These are phyloP conservation scores for Misgurnus anguillicaudatus DNA, from an alignment of 2,113 vertebrate species.

Conservation along the genomic window DNA sequence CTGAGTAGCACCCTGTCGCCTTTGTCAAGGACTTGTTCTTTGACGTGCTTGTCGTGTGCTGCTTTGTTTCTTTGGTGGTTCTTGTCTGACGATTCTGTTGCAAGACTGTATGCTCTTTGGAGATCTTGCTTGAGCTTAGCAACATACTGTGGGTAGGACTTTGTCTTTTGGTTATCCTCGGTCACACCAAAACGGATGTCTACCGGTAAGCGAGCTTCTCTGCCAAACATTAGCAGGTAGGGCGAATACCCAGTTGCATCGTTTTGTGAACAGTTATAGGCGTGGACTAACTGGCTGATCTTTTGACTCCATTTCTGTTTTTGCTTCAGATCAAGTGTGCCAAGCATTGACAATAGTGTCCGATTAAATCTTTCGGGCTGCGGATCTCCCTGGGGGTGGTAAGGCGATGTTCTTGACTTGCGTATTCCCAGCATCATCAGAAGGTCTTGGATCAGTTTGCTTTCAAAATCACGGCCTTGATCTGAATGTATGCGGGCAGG, in stretches of 20 bases:
- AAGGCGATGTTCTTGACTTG: neutral
- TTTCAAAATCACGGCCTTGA: neutral
- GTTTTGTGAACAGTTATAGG: neutral
- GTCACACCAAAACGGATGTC: conserved; percentile 27
- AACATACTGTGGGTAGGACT: conserved; percentile 25
- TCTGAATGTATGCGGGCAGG: neutral
- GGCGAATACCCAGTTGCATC: neutral
- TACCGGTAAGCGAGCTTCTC: neutral
- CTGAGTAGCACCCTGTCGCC: conserved; percentile 40
- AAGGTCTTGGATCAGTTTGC: neutral
- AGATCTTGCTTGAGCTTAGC: conserved; percentile 29
- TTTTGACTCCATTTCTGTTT: neutral
- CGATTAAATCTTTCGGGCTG: neutral
- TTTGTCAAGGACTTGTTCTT: conserved; percentile 17
- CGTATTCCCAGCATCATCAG: neutral
- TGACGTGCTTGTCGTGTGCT: conserved; percentile 32
- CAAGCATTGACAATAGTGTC: neutral
- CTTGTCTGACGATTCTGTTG: conserved; percentile 25
- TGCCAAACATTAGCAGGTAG: neutral
- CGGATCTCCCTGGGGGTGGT: neutral
- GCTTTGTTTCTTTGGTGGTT: conserved; percentile 16
- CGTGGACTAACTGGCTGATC: neutral
- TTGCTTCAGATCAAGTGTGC: neutral
- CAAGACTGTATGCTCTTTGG: conserved; percentile 29
- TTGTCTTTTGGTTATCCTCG: neutral